Conservation (phyloP, 2,113 vertebrate genomes). For the Semnornis frantzii region DNA sequence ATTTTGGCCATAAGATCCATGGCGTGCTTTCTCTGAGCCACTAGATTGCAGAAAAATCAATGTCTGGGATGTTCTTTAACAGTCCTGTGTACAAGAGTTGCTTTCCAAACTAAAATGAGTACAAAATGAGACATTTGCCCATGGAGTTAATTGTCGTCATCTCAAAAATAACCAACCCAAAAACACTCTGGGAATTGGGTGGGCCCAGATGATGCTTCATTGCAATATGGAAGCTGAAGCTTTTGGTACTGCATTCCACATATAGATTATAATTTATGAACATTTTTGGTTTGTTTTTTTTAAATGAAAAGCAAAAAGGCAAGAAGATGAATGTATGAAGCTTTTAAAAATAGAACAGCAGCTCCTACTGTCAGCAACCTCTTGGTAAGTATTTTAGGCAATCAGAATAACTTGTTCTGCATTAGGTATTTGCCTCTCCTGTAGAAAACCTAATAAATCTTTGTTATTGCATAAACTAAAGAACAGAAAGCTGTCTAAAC, state of each 20-base stretch:
- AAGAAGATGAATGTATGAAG: not conserved
- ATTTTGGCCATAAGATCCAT: not conserved
- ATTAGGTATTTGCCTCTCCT: not conserved
- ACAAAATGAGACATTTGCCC: not conserved
- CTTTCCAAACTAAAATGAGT: not conserved
- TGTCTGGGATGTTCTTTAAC: not conserved
- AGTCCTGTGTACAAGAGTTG: not conserved
- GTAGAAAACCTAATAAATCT: not conserved
- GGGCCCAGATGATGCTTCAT: not conserved
- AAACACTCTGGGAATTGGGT: not conserved
- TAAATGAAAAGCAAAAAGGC: too few relatives aligned
- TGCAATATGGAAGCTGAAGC: not conserved
- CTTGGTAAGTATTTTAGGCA: not conserved
- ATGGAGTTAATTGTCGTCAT: not conserved
- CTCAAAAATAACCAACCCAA: not conserved
- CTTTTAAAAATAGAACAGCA: not conserved
- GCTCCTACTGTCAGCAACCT: not conserved
- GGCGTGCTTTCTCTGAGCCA: not conserved
- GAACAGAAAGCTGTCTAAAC: not conserved
- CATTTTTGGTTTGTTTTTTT: not conserved
- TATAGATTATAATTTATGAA: not conserved
- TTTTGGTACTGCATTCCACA: not conserved
- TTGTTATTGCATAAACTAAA: constrained; percentile 1
- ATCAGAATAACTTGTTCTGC: not conserved
- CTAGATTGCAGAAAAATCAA: not conserved